Percentiles rank a stretch among this genome's conserved stretches.
Evolutionary conservation across 2,113 vertebrate genomes (phyloP).

Genomic region (Cephalopholis sonnerati): DNA sequence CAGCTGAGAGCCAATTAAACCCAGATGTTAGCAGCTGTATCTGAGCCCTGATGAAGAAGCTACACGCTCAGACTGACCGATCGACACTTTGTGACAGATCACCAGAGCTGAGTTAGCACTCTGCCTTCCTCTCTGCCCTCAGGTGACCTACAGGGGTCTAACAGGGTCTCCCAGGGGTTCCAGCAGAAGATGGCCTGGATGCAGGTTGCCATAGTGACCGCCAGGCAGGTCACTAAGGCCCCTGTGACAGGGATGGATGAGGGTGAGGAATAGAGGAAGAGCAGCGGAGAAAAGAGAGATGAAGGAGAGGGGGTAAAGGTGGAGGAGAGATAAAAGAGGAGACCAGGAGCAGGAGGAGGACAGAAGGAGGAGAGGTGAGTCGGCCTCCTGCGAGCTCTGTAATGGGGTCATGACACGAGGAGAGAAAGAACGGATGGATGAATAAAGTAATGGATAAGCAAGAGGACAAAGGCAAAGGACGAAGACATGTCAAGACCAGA

Average conservation of each 20-base stretch:
- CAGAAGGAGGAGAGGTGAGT: conserved; percentile 35
- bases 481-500: neutral
- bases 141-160: conserved; percentile 63
- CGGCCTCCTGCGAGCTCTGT: conserved; percentile 51
- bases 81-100: conserved; percentile 35
- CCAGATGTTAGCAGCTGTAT: conserved; percentile 48
- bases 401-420: conserved; percentile 65
- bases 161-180: conserved; percentile 41
- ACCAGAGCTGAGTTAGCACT: conserved; percentile 53
- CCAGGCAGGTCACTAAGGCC: conserved; percentile 48
- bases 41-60: neutral
- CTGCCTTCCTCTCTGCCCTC: conserved; percentile 25
- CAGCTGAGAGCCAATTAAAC: conserved; percentile 17
- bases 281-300: neutral
- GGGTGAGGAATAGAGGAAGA: conserved; percentile 18
- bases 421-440: conserved; percentile 20
- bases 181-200: conserved; percentile 40
- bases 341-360: conserved; percentile 11
- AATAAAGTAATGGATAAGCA: neutral
- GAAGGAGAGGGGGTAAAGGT: conserved; percentile 43
- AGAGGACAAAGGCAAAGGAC: conserved; percentile 7
- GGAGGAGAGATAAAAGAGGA: conserved; percentile 57
- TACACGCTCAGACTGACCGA: neutral
- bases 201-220: conserved; percentile 60
- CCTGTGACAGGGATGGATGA: conserved; percentile 52